Conservation (phyloP, 2,113 vertebrate genomes). For the Ondatra zibethicus region DNA sequence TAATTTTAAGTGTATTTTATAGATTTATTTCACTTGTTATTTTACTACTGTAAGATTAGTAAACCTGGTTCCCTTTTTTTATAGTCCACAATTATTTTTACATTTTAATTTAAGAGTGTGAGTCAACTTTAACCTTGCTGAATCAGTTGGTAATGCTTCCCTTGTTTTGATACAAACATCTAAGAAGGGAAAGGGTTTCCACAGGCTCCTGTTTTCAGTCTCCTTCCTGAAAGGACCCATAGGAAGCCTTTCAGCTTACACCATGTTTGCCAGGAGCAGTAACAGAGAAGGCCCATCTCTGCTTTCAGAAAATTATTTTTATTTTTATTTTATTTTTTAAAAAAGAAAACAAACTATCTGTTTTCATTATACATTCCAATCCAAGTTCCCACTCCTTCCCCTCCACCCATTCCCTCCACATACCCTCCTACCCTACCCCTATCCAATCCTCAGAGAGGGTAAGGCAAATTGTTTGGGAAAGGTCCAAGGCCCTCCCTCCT, state of each 20-base stretch:
- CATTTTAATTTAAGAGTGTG: neutral
- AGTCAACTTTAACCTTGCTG: neutral
- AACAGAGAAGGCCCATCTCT: neutral
- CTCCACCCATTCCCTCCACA: too few relatives aligned
- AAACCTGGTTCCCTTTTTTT: neutral
- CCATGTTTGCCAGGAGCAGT: neutral
- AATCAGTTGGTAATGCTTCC: neutral
- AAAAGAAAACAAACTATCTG: too few relatives aligned
- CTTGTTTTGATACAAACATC: neutral
- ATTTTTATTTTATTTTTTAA: too few relatives aligned
- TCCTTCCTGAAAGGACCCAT: rapidly evolving
- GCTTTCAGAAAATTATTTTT: too few relatives aligned
- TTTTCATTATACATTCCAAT: too few relatives aligned
- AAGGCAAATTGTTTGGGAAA: too few relatives aligned
- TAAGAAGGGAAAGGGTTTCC: neutral
- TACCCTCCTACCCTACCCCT: too few relatives aligned
- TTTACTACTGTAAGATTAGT: neutral
- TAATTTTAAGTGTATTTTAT: neutral
- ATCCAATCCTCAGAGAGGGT: too few relatives aligned
- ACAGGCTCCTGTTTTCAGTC: neutral
- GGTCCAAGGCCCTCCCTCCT: too few relatives aligned
- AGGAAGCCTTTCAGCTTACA: neutral
- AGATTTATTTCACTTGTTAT: neutral
- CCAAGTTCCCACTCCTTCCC: too few relatives aligned
- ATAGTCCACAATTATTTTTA: neutral